Percentiles rank a stretch among this genome's conserved stretches.
These are phyloP conservation scores for Chloroclysta siterata DNA, from an alignment of 2,888 invertebrate genomes.

Conservation along the genomic window DNA sequence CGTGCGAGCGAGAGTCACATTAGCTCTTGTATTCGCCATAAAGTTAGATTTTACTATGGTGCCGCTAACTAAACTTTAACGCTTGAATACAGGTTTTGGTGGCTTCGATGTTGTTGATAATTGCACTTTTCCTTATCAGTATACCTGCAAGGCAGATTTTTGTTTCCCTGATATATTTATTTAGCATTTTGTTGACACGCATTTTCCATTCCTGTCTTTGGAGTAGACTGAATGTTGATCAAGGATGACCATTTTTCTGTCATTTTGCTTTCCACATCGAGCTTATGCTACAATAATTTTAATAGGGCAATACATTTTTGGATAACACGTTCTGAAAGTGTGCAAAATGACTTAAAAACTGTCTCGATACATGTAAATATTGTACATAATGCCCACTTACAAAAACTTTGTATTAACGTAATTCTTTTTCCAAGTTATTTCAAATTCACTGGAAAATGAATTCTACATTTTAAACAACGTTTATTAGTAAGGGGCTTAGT, in stretches of 20 bases:
- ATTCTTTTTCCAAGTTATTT: background rate
- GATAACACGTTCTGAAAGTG: conserved; percentile 38
- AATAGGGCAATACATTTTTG: conserved; percentile 34
- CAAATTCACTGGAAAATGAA: conserved; percentile 2
- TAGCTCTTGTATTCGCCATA: too few species aligned
- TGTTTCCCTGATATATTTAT: background rate
- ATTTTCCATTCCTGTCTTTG: background rate
- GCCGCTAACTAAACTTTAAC: background rate
- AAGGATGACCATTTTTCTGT: conserved; percentile 27
- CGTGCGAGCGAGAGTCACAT: too few species aligned
- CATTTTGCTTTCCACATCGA: conserved; percentile 36
- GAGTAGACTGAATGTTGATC: conserved; percentile 11
- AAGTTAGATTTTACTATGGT: conserved; percentile 10
- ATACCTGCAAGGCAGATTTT: conserved; percentile 4
- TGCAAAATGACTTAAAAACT: conserved; percentile 62
- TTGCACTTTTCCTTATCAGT: conserved; percentile 8
- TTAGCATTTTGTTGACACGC: conserved; percentile 3
- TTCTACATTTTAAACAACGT: conserved; percentile 5
- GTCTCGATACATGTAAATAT: conserved; percentile 62
- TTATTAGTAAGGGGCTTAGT: conserved; percentile 18
- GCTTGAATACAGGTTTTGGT: conserved; percentile 1
- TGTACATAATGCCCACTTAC: conserved; percentile 60
- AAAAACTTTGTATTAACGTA: conserved; percentile 1
- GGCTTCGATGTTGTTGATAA: conserved; percentile 6
- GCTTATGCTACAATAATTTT: conserved; percentile 33